Percentiles rank a stretch among this genome's conserved stretches.
phyloP scores from a whole-genome alignment of 1,140 invertebrate genomes.

The Microvelia longipes region DNA sequence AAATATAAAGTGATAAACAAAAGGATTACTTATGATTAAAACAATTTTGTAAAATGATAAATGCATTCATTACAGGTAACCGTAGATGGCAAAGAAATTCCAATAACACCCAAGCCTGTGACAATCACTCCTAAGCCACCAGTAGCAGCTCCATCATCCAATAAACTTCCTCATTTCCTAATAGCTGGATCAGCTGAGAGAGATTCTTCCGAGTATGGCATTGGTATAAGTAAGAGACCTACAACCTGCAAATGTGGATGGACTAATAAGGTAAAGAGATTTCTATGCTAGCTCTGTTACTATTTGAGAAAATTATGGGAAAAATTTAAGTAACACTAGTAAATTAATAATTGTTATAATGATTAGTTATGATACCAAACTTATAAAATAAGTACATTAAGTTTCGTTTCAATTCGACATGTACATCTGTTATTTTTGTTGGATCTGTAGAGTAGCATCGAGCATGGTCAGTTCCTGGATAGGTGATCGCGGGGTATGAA shows the following conservation, averaged over 20 bases:
- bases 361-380: neutral
- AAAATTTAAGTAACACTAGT: neutral
- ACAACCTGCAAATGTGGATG: slow-evolving; percentile 12
- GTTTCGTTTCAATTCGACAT: too few species aligned
- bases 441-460: neutral
- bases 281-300: neutral
- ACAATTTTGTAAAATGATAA: too few species aligned
- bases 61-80: too few species aligned
- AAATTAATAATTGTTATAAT: neutral
- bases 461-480: too few species aligned
- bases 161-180: neutral
- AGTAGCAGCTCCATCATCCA: neutral
- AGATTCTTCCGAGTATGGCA: slow-evolving; percentile 8
- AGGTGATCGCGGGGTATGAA: too few species aligned
- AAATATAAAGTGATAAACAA: too few species aligned
- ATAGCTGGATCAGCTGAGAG: neutral
- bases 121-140: neutral
- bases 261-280: slow-evolving; percentile 8
- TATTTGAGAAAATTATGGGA: neutral
- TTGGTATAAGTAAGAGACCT: neutral
- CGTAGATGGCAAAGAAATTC: neutral
- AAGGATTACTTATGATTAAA: too few species aligned
- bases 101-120: neutral
- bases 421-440: neutral
- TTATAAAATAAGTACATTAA: neutral